Evolutionary conservation across 2,888 invertebrate species (phyloP), one percentile per base, ranked within the genome.

Genomic region (Desoria tigrina): DNA sequence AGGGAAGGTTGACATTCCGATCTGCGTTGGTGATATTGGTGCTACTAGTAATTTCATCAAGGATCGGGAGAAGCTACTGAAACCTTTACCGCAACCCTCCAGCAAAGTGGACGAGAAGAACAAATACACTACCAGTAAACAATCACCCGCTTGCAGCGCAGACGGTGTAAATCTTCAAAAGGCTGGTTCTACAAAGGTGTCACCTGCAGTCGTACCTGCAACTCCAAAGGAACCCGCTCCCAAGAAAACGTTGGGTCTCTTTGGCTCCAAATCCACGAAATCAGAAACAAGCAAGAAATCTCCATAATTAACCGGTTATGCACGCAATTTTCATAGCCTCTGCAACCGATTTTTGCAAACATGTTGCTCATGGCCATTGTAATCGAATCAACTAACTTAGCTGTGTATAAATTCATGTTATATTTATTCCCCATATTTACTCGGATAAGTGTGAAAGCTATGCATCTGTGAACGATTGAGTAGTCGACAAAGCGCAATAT

Each of bases 281-380:
- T 16, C n/a, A 16, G 45, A 45, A 45, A 9, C 45, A 45, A 45
- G 16, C n/a, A 45, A 18, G 45, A 45, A 45, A 45, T 45, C 45
- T 45, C 45, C 45, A 9, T 45, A 16, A 45, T 32, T 11, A 32
- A 11, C 32, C 32, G 4, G 11, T 32, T 32, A n/a, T n/a, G n/a
- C n/a, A n/a, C n/a, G n/a, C n/a, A n/a, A n/a, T n/a, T n/a, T n/a
- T n/a, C 6, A 32, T 32, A 32, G 32, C 11, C 11, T 32, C 11
- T 32, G 32, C 32, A 32, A 4, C 4, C 4, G 32, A 32, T 32
- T 32, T 32, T 11, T 11, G 7, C 45, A 45, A 9, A 21, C 21
- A 21, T 45, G 45, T 18, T 45, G n/a, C 45, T 45, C 45, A 16
- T 32, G 32, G 4, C 32, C n/a, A n/a, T n/a, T n/a, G n/a, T n/a